Conservation (phyloP, 2,888 invertebrate genomes). For the Formica aserva region DNA sequence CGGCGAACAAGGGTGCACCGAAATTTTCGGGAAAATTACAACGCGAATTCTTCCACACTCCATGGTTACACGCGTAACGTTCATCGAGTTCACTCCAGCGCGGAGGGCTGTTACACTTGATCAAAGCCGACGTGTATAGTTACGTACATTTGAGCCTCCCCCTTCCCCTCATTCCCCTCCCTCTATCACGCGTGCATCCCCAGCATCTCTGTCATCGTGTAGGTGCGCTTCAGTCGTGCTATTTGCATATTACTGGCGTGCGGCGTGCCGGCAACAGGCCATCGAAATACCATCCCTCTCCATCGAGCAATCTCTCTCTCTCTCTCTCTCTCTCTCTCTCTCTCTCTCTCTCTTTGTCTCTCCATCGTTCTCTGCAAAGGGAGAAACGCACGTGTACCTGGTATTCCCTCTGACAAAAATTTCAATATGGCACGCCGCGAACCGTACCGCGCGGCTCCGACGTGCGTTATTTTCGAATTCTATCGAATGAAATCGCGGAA, state of each 20-base stretch:
- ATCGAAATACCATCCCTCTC: slow-evolving; percentile 75
- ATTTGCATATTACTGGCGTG: slow-evolving; percentile 82
- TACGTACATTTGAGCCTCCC: slow-evolving; percentile 74
- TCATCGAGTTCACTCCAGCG: slow-evolving; percentile 72
- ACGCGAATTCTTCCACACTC: slow-evolving; percentile 73
- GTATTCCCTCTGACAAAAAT: slow-evolving; percentile 78
- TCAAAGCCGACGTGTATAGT: slow-evolving; percentile 78
- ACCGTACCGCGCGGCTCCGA: slow-evolving; percentile 31
- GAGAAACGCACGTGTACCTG: slow-evolving; percentile 71
- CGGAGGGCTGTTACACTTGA: slow-evolving; percentile 76
- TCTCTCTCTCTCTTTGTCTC: slow-evolving; percentile 59
- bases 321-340: slow-evolving; percentile 47
- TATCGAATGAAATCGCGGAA: slow-evolving; percentile 61
- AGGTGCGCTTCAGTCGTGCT: slow-evolving; percentile 77
- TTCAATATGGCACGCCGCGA: slow-evolving; percentile 74
- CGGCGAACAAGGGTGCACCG: slow-evolving; percentile 51
- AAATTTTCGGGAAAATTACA: slow-evolving; percentile 73
- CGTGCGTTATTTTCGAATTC: slow-evolving; percentile 58
- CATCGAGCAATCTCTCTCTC: slow-evolving; percentile 48
- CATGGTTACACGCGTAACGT: slow-evolving; percentile 74
- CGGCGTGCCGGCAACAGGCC: slow-evolving; percentile 79
- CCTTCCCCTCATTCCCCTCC: slow-evolving; percentile 56
- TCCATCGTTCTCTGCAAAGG: slow-evolving; percentile 67
- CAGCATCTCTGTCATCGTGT: slow-evolving; percentile 74
- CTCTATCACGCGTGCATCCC: slow-evolving; percentile 43